A percentile compares a stretch with the other conserved stretches of the same genome.
phyloP scores from a whole-genome alignment of 2,113 vertebrate species.

The Dasyprocta punctata region DNA sequence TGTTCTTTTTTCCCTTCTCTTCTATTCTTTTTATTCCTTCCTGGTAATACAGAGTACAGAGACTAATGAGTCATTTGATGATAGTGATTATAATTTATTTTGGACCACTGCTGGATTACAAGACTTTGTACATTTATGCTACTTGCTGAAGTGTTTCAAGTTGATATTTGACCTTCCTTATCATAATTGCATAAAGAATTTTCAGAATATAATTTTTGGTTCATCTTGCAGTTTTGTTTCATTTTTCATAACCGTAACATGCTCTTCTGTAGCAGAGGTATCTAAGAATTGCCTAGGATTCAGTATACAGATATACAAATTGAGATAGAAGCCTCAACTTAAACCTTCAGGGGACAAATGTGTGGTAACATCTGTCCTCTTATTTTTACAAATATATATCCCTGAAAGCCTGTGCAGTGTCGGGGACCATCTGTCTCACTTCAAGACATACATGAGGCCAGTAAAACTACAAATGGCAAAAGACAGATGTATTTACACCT shows the following conservation, averaged over 20 bases:
- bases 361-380: slow-evolving; percentile 89
- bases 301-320: slow-evolving; percentile 84
- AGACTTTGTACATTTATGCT: neutral
- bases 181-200: neutral
- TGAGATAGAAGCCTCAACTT: slow-evolving; percentile 85
- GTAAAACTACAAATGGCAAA: slow-evolving; percentile 87
- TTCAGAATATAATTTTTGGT: slow-evolving; percentile 49
- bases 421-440: slow-evolving; percentile 89
- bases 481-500: slow-evolving; percentile 96
- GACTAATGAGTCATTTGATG: neutral
- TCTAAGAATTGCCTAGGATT: slow-evolving; percentile 80
- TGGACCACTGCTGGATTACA: neutral
- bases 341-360: slow-evolving; percentile 86
- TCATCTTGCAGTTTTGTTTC: neutral
- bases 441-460: slow-evolving; percentile 81
- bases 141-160: neutral
- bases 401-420: slow-evolving; percentile 82
- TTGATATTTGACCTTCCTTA: neutral
- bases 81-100: neutral
- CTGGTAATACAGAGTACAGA: neutral
- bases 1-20: neutral
- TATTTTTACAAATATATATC: slow-evolving; percentile 85
- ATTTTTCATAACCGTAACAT: slow-evolving; percentile 74
- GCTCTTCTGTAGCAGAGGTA: slow-evolving; percentile 80
- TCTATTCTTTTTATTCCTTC: neutral